A percentile compares a stretch with the other conserved stretches of the same genome.
Conservation (phyloP, 2,888 invertebrate genomes). For the Zygogramma bicolorata region DNA sequence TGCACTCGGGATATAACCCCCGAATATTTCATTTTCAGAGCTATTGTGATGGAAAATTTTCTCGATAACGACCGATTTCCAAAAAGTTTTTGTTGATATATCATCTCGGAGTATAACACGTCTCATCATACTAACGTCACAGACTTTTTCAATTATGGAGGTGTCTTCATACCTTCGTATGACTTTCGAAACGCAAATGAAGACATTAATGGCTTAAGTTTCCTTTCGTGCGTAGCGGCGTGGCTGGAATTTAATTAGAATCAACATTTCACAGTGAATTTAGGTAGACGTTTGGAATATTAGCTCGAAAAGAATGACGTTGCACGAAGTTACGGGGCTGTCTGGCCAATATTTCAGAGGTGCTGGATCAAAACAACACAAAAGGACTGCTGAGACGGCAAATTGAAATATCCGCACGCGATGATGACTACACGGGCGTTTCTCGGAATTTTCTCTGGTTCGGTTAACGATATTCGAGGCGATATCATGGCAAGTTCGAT, state of each 20-base stretch:
- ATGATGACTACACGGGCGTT: conserved; percentile 35
- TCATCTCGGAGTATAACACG: too few species aligned
- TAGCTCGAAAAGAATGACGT: conserved; percentile 49
- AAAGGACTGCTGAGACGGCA: conserved; percentile 55
- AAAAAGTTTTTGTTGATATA: too few species aligned
- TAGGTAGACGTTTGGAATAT: conserved; percentile 52
- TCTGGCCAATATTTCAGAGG: conserved; percentile 56
- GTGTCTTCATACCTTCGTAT: not conserved
- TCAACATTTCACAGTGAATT: conserved; percentile 53
- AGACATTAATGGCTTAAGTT: conserved; percentile 51
- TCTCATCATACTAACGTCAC: not conserved
- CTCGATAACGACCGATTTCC: too few species aligned
- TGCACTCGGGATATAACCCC: too few species aligned
- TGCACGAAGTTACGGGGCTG: conserved; percentile 54
- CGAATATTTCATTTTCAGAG: too few species aligned
- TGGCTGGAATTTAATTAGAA: conserved; percentile 45
- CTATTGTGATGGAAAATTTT: too few species aligned
- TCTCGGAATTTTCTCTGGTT: not conserved
- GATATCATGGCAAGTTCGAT: not conserved
- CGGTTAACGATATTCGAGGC: not conserved
- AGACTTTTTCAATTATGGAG: not conserved
- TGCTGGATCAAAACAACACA: conserved; percentile 61
- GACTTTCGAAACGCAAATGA: conserved; percentile 26
- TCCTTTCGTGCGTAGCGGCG: conserved; percentile 41
- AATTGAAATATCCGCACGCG: conserved; percentile 60